phyloP scores from a whole-genome alignment of 2,797 vertebrate genomes.

The Sphenodon punctatus region DNA sequence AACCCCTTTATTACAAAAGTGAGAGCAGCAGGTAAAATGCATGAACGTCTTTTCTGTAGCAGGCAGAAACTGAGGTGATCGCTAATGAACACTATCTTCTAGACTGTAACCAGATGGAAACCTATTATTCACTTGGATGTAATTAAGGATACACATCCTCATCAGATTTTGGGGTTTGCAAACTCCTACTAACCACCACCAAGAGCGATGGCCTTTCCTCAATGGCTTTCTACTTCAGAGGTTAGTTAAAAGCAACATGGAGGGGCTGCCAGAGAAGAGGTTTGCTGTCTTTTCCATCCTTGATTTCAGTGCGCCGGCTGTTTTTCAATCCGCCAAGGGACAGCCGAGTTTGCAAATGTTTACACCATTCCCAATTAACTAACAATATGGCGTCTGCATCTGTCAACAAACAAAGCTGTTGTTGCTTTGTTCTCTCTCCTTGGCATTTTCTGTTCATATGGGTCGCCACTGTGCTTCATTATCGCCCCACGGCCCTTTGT shows the following conservation, averaged over 20 bases:
- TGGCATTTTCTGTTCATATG: slow-evolving; percentile 82
- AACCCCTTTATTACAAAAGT: neutral
- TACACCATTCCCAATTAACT: slow-evolving; percentile 99
- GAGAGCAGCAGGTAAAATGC: slow-evolving; percentile 2
- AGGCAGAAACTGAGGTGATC: neutral
- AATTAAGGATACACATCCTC: slow-evolving; percentile 35
- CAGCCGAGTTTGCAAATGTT: slow-evolving; percentile 96
- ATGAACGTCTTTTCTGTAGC: neutral
- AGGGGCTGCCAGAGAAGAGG: slow-evolving; percentile 52
- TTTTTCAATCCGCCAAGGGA: slow-evolving; percentile 84
- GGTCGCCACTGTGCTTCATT: slow-evolving; percentile 86
- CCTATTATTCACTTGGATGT: slow-evolving; percentile 23
- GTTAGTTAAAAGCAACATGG: slow-evolving; percentile 35
- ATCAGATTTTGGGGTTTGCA: slow-evolving; percentile 1
- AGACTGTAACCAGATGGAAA: slow-evolving; percentile 56
- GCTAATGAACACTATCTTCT: slow-evolving; percentile 39
- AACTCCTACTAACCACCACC: slow-evolving; percentile 28
- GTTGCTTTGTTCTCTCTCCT: slow-evolving; percentile 84
- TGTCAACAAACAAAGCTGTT: slow-evolving; percentile 99
- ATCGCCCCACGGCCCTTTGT: slow-evolving; percentile 81
- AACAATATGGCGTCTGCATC: slow-evolving; percentile 95
- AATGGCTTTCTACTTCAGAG: slow-evolving; percentile 16
- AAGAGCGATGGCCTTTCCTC: slow-evolving; percentile 14
- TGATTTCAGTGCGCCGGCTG: slow-evolving; percentile 69
- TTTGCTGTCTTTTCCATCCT: slow-evolving; percentile 63